Percentiles rank a stretch among this genome's conserved stretches.
phyloP scores from a whole-genome alignment of 2,113 vertebrate species.

The Gobio gobio region DNA sequence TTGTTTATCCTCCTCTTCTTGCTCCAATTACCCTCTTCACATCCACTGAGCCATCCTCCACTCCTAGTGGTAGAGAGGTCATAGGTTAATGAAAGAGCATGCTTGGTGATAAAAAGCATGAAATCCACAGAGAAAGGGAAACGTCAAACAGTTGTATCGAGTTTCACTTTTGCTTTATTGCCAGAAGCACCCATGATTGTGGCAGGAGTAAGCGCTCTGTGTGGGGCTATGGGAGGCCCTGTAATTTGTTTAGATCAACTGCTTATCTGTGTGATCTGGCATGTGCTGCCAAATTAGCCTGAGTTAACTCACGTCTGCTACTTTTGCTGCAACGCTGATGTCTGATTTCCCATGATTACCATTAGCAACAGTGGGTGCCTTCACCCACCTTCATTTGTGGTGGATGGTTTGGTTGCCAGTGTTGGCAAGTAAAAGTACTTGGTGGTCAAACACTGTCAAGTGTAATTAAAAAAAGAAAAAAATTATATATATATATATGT shows the following conservation, averaged over 20 bases:
- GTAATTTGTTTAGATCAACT: slow-evolving; percentile 6
- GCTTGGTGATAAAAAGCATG: slow-evolving; percentile 60
- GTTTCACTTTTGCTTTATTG: slow-evolving; percentile 45
- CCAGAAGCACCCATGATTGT: slow-evolving; percentile 30
- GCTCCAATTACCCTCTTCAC: slow-evolving; percentile 42
- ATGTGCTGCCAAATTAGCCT: slow-evolving; percentile 38
- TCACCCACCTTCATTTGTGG: slow-evolving; percentile 38
- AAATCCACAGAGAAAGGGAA: slow-evolving; percentile 50
- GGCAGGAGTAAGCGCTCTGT: slow-evolving; percentile 32
- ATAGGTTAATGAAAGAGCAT: slow-evolving; percentile 65
- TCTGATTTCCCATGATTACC: slow-evolving; percentile 40
- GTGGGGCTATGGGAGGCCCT: neutral
- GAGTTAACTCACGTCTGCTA: slow-evolving; percentile 3
- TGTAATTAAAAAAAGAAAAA: neutral
- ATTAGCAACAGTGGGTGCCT: slow-evolving; percentile 37
- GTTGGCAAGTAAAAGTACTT: slow-evolving; percentile 2
- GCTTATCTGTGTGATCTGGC: slow-evolving; percentile 26
- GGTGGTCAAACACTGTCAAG: slow-evolving; percentile 31
- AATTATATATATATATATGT: no score
- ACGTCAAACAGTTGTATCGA: slow-evolving; percentile 49
- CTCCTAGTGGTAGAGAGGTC: slow-evolving; percentile 47
- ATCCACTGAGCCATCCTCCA: slow-evolving; percentile 16
- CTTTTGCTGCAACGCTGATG: neutral
- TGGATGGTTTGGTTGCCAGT: slow-evolving; percentile 32
- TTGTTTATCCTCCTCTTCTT: slow-evolving; percentile 48